phyloP scores from a whole-genome alignment of 2,888 invertebrate species.

The Lingula anatina region DNA sequence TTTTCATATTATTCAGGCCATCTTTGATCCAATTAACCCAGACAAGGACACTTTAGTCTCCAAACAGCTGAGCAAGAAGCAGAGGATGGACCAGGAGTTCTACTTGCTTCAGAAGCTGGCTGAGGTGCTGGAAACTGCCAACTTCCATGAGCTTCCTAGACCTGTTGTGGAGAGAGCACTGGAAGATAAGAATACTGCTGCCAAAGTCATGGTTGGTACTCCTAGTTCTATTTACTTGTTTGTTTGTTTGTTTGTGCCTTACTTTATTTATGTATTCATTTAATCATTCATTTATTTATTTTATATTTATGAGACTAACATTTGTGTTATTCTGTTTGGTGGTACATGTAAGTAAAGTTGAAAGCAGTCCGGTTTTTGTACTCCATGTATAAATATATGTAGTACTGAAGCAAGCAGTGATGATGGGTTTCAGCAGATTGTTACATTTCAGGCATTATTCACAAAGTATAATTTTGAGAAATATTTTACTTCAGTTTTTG shows the following conservation, averaged over 20 bases:
- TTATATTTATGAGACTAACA: not conserved
- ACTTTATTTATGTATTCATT: not conserved
- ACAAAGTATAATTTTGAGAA: too few relatives aligned
- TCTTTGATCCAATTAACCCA: conserved; percentile 51
- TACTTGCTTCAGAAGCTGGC: conserved; percentile 44
- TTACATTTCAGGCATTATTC: too few relatives aligned
- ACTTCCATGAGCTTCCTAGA: conserved; percentile 42
- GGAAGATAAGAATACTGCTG: conserved; percentile 29
- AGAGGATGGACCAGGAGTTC: conserved; percentile 47
- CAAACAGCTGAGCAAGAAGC: conserved; percentile 30
- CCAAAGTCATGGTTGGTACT: conserved; percentile 38
- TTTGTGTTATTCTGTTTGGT: not conserved
- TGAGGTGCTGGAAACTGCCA: conserved; percentile 43
- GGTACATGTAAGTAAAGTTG: not conserved
- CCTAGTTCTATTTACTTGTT: not conserved
- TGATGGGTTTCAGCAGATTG: too few relatives aligned
- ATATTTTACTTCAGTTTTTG: too few relatives aligned
- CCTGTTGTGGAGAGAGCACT: conserved; percentile 27
- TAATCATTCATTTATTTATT: too few relatives aligned
- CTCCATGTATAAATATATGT: too few relatives aligned
- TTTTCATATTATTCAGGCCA: conserved; percentile 22
- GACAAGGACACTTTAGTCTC: conserved; percentile 48
- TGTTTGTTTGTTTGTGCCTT: too few relatives aligned
- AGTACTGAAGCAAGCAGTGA: too few relatives aligned
- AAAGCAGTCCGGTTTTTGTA: not conserved